Base-by-base conservation (phyloP, 2,888 invertebrate genomes). In the Opisthograptis luteolata region DNA sequence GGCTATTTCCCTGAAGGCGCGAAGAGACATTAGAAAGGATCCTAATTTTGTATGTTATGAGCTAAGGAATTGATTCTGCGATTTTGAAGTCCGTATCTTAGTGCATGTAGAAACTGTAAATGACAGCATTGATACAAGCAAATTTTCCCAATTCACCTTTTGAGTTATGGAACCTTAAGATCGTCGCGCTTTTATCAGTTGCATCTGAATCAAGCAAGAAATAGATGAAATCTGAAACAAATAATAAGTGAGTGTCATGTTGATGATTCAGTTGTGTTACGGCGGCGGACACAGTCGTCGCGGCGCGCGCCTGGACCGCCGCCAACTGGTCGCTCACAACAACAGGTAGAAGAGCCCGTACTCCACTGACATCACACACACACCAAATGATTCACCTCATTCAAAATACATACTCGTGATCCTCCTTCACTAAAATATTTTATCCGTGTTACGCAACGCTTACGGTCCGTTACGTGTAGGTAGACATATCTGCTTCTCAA, bases 251-350 rank as follows among this genome's bases (percentile, higher is more conserved):
- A n/a, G 15, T 22, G 30, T 35, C 20, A 2, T 17, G 17, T 17
- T n/a, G 20, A 52, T 60, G 57, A 63, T 55, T 57, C 48, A 55
- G 37, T 46, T 27, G 46, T 30, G 47, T 55, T 43, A 42, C 32
- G 52, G 41, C 37, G 39, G 43, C 44, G 45, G 34, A 52, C 55
- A 68, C 67, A 74, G 75, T 73, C 66, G 62, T 63, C 54, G 58
- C 56, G 71, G 72, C 71, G 55, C 53, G 57, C 30, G 49, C 41
- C 79, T 88, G 87, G 87, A 81, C 58, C 65, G 51, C 37, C 57
- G 88, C 88, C 88, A 88, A 83, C 73, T 81, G 69, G 75, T 82
- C 77, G 67, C 57, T 76, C 79, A 76, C 84, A 81, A 76, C 84
- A 81, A 84, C 87, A 88, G 88, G 88, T 88, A 87, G 79, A 81